Evolutionary conservation across 2,113 vertebrate genomes (phyloP).

Genomic region (Labeo rohita): DNA sequence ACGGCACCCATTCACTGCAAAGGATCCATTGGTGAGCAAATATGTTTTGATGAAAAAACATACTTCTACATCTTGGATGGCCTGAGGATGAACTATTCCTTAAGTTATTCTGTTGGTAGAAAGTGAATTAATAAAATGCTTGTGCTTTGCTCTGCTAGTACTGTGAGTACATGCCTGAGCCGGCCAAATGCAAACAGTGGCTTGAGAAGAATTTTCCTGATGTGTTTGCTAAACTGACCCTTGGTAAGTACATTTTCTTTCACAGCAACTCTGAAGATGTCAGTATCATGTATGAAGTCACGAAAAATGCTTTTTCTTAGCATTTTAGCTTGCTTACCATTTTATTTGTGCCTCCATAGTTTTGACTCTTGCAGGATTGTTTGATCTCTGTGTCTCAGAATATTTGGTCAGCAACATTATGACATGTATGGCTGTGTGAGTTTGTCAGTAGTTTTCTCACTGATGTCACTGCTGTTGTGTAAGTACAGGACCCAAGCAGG

Average conservation of each 20-base stretch:
- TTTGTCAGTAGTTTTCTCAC: neutral
- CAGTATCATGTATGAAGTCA: neutral
- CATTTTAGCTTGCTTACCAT: no score
- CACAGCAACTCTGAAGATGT: neutral
- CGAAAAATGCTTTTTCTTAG: no score
- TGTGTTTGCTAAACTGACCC: slow-evolving; percentile 93
- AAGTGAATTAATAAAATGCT: neutral
- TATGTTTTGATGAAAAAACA: no score
- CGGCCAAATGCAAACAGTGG: slow-evolving; percentile 97
- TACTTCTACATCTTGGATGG: no score
- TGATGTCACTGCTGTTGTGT: slow-evolving; percentile 28
- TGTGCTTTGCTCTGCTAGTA: slow-evolving; percentile 76
- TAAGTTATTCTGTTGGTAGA: neutral
- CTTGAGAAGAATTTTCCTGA: slow-evolving; percentile 98
- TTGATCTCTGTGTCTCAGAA: neutral
- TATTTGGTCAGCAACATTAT: neutral
- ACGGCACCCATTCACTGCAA: no score
- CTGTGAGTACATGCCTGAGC: slow-evolving; percentile 99
- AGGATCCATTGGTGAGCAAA: no score
- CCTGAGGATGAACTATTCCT: no score
- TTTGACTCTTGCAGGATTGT: neutral
- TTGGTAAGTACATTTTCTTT: slow-evolving; percentile 81
- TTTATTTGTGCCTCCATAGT: neutral
- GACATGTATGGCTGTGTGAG: neutral
- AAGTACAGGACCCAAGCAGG: slow-evolving; percentile 89